phyloP scores from a whole-genome alignment of 2,797 vertebrate species.

The Petrocephalus schoutedeni region DNA sequence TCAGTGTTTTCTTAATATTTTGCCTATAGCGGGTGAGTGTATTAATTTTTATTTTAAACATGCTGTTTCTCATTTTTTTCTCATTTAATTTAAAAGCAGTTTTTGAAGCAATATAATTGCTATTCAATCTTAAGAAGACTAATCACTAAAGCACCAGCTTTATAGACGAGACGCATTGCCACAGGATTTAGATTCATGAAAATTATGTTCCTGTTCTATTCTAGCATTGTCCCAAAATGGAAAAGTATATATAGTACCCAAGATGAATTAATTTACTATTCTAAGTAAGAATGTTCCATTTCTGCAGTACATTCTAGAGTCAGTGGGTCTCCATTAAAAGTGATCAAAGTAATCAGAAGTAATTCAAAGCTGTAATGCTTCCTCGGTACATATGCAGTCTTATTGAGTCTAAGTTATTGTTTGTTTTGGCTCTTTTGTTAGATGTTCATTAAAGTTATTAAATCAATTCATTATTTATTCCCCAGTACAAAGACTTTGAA shows the following conservation, averaged over 20 bases:
- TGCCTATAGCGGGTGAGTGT: neutral
- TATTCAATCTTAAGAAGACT: neutral
- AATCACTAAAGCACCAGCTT: neutral
- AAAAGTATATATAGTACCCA: neutral
- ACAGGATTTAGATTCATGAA: neutral
- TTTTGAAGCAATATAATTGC: neutral
- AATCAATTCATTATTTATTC: constrained; percentile 22
- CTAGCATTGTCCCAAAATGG: constrained; percentile 3
- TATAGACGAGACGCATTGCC: neutral
- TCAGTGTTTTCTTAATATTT: neutral
- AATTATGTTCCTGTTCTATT: neutral
- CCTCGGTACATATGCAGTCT: neutral
- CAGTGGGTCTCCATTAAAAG: constrained; percentile 9
- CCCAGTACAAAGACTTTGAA: constrained; percentile 2
- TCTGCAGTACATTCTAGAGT: neutral
- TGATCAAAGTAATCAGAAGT: neutral
- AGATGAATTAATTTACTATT: neutral
- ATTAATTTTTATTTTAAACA: neutral
- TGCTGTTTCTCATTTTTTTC: neutral
- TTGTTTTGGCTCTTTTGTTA: neutral
- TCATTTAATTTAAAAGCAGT: neutral
- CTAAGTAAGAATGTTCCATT: neutral
- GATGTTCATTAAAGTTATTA: constrained; percentile 20
- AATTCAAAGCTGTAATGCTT: constrained; percentile 2
- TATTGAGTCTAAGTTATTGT: neutral